Percentiles rank a stretch among this genome's conserved stretches.
Evolutionary conservation across 2,888 invertebrate genomes (phyloP).

Genomic region (Dasypogon diadema): DNA sequence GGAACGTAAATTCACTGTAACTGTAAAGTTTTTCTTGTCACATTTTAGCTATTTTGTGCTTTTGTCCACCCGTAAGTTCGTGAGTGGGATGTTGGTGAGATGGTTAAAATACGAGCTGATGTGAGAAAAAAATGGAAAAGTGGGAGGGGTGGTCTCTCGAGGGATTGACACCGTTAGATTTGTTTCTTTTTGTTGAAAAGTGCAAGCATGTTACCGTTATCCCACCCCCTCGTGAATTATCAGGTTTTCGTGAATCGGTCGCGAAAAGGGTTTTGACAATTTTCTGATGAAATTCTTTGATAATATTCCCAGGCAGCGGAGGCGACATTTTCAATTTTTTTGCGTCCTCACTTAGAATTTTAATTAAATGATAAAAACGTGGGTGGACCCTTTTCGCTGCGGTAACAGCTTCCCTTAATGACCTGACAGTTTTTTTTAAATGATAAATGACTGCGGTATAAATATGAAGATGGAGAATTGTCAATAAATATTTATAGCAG

Average conservation of each 20-base stretch:
- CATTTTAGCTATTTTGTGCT: not conserved
- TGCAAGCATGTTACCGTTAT: conserved; percentile 5
- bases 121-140: not conserved
- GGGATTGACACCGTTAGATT: conserved; percentile 6
- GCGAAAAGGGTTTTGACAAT: conserved; percentile 50
- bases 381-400: conserved; percentile 9
- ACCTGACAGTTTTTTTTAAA: not conserved
- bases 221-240: conserved; percentile 2
- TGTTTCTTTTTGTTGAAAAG: not conserved
- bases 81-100: not conserved
- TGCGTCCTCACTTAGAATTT: conserved; percentile 44
- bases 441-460: not conserved
- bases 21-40: not conserved
- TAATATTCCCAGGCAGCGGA: conserved; percentile 19
- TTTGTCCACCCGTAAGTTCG: conserved; percentile 24
- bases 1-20: conserved; percentile 10
- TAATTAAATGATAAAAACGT: conserved; percentile 53
- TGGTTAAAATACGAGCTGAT: not conserved
- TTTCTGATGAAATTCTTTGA: conserved; percentile 51
- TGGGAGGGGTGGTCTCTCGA: not conserved
- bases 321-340: conserved; percentile 39
- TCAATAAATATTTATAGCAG: too few species aligned
- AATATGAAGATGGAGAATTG: too few species aligned
- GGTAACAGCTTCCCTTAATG: not conserved
- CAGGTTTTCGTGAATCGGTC: conserved; percentile 7